Base-by-base conservation (phyloP, 1,140 invertebrate genomes). In the Drosophila kikkawai region DNA sequence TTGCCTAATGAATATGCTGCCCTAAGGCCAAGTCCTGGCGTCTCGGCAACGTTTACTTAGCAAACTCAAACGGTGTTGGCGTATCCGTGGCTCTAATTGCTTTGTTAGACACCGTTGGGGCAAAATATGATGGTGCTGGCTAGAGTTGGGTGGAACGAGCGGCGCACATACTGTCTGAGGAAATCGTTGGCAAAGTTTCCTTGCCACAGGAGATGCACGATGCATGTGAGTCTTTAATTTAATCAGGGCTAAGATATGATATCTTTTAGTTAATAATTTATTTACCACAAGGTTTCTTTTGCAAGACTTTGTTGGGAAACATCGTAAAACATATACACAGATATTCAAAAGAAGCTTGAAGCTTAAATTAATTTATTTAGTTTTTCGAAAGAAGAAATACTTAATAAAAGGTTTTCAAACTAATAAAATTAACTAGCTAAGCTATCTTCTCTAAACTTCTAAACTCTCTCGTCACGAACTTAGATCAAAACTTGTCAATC, bases 31-130 rank as follows among this genome's bases (percentile, higher is more conserved):
- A 37, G 53, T 66, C 57, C 22, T 7, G 45, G 63, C 47, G 48
- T 48, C 74, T 39, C 56, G 66, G 75, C 75, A 67, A 69, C 74
- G 75, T 79, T 78, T 76, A 82, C 78, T 80, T 75, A 58, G 73
- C 79, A 67, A 83, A 83, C 75, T 86, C 63, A 60, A 73, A 68
- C 66, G 82, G 66, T 79, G 69, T 86, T 82, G 69, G 68, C 74
- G 67, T 88, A 78, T 88, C 73, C 66, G 61, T 83, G 68, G 74
- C 79, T 84, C 84, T 88, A 84, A 88, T 88, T 88, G 85, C 84
- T 90, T 88, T 87, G 84, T 87, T 88, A 88, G 83, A 63, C 77
- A 88, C 80, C 84, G 76, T 73, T 53, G 84, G 51, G 64, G 44
- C 71, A 56, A 88, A 87, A 80, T 88, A 88, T 88, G 84, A 87